A percentile compares a stretch with the other conserved stretches of the same genome.
phyloP scores from a whole-genome alignment of 2,113 vertebrate genomes.

The Carassius gibelio region DNA sequence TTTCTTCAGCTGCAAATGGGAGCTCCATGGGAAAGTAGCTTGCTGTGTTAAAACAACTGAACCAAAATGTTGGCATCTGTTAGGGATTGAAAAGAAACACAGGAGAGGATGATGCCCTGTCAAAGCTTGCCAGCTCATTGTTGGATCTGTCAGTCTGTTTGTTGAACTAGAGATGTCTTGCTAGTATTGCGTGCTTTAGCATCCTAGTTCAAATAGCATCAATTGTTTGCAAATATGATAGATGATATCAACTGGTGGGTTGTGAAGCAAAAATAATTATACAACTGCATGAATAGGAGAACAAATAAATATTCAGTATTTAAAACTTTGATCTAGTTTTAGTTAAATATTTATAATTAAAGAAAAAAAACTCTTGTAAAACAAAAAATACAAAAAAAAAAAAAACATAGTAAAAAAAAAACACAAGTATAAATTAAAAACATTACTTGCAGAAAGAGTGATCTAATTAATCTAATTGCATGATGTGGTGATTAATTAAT shows the following conservation, averaged over 20 bases:
- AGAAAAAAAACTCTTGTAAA: too few species aligned
- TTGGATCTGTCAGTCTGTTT: background rate
- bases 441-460: background rate
- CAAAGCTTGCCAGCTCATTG: slow-evolving; percentile 41
- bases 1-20: slow-evolving; percentile 17
- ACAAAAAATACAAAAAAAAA: too few species aligned
- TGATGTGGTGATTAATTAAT: too few species aligned
- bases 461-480: too few species aligned
- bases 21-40: slow-evolving; percentile 46
- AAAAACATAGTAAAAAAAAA: too few species aligned
- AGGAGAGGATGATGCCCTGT: slow-evolving; percentile 16
- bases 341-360: background rate
- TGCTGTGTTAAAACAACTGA: slow-evolving; percentile 38
- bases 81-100: background rate
- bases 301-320: background rate
- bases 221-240: background rate
- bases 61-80: slow-evolving; percentile 47
- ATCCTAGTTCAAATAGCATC: background rate
- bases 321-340: background rate
- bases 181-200: background rate
- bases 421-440: background rate
- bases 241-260: background rate
- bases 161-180: background rate
- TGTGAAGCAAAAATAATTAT: background rate
- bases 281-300: background rate